Percentiles rank a stretch among this genome's conserved stretches.
phyloP scores from a whole-genome alignment of 2,888 invertebrate genomes.

The Andrena dorsata region DNA sequence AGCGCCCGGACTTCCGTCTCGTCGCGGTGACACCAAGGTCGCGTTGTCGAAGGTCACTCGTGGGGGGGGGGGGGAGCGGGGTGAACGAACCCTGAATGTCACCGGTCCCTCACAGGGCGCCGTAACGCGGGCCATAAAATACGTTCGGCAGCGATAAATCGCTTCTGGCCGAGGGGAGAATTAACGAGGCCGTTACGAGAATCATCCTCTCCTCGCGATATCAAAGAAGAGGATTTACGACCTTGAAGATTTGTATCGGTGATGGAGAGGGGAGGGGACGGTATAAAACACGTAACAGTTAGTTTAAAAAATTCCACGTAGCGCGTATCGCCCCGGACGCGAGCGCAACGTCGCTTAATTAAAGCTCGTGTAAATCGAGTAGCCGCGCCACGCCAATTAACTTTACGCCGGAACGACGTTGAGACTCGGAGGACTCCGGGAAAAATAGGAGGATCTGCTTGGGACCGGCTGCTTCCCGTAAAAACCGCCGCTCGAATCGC shows the following conservation, averaged over 20 bases:
- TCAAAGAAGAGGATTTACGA: slow-evolving; percentile 38
- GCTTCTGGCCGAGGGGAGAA: background rate
- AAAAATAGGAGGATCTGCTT: slow-evolving; percentile 16
- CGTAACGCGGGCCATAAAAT: slow-evolving; percentile 6
- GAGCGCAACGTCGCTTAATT: slow-evolving; percentile 45
- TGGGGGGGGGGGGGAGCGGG: background rate
- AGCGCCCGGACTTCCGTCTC: slow-evolving; percentile 17
- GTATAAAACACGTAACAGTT: slow-evolving; percentile 34
- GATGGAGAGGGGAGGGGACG: no score
- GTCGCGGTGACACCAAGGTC: slow-evolving; percentile 53
- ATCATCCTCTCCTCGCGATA: background rate
- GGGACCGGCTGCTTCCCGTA: slow-evolving; percentile 13
- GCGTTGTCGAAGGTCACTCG: slow-evolving; percentile 53
- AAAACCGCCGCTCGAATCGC: slow-evolving; percentile 18
- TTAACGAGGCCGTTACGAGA: slow-evolving; percentile 5
- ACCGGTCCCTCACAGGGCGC: slow-evolving; percentile 23
- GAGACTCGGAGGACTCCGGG: background rate
- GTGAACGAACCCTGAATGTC: slow-evolving; percentile 50
- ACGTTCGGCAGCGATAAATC: no score
- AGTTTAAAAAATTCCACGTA: slow-evolving; percentile 34
- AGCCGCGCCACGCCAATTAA: slow-evolving; percentile 59
- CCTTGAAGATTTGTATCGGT: slow-evolving; percentile 22
- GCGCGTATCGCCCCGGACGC: background rate
- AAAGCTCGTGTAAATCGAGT: slow-evolving; percentile 55
- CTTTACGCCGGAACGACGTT: slow-evolving; percentile 32